Conservation (phyloP, 2,888 invertebrate species). For the Epirrita christyi region DNA sequence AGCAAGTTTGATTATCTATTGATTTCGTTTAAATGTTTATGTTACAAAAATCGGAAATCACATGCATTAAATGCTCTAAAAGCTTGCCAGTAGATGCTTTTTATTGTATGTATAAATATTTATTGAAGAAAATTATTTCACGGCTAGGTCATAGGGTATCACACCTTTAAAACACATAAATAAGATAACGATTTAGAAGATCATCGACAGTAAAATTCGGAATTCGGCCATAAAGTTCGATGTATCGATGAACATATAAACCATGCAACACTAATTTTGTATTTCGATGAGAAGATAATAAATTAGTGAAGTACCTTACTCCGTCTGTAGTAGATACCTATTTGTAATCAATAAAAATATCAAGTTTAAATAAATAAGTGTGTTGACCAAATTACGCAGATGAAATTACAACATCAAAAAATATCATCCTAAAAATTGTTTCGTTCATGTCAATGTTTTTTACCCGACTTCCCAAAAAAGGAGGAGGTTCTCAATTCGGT, state of each 20-base stretch:
- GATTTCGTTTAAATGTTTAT: constrained; percentile 18
- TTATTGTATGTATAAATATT: constrained; percentile 24
- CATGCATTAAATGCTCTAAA: constrained; percentile 1
- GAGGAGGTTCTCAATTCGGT: too few relatives aligned
- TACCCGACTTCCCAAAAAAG: too few relatives aligned
- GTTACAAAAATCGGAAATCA: not conserved
- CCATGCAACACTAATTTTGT: constrained; percentile 32
- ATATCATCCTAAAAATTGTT: too few relatives aligned
- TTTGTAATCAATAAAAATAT: too few relatives aligned
- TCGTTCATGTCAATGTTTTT: too few relatives aligned
- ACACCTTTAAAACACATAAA: constrained; percentile 38
- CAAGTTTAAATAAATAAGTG: too few relatives aligned
- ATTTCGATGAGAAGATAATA: constrained; percentile 20
- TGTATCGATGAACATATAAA: constrained; percentile 30
- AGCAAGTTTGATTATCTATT: not conserved
- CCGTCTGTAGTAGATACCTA: too few relatives aligned
- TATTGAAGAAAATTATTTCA: constrained; percentile 25
- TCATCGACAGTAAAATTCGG: constrained; percentile 39
- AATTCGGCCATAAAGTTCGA: constrained; percentile 40
- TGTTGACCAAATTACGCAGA: too few relatives aligned
- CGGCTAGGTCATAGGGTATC: constrained; percentile 33
- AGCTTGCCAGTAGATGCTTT: constrained; percentile 2
- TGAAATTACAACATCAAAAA: too few relatives aligned
- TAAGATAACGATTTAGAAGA: constrained; percentile 33
- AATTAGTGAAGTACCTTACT: constrained; percentile 11